These are phyloP conservation scores for Clanis bilineata DNA, from an alignment of 2,888 invertebrate genomes.

Conservation along the genomic window DNA sequence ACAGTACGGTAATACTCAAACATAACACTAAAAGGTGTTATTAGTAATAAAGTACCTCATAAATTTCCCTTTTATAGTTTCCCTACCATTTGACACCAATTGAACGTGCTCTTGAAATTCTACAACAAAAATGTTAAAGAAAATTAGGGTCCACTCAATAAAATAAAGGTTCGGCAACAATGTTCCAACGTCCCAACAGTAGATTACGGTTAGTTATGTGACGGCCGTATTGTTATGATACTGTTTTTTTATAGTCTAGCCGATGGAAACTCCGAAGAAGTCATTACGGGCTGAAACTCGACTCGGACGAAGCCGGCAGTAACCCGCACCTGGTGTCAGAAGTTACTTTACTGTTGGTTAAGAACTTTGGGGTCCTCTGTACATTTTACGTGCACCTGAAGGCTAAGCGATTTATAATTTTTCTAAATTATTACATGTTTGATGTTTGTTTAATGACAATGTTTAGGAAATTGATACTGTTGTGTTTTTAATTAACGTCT, in stretches of 20 bases:
- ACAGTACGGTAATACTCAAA: neutral
- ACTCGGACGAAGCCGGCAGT: slow-evolving; percentile 1
- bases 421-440: neutral
- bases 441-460: neutral
- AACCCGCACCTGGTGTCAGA: slow-evolving; percentile 14
- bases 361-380: neutral
- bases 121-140: neutral
- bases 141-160: slow-evolving; percentile 5
- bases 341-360: slow-evolving; percentile 13
- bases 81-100: neutral
- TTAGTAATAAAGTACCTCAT: neutral
- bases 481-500: too few species aligned
- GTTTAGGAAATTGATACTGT: too few species aligned
- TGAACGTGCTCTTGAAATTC: neutral
- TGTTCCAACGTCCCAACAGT: neutral
- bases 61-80: neutral
- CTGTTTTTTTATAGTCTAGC: slow-evolving; percentile 13
- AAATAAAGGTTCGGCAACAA: neutral
- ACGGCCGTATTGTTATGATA: slow-evolving; percentile 9
- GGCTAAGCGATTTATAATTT: neutral
- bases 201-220: slow-evolving; percentile 11
- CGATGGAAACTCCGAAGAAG: slow-evolving; percentile 12
- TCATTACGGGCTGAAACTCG: slow-evolving; percentile 8
- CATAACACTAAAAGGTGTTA: neutral
- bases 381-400: slow-evolving; percentile 6